These are phyloP conservation scores for Misgurnus anguillicaudatus DNA, from an alignment of 2,113 vertebrate genomes.

Conservation along the genomic window DNA sequence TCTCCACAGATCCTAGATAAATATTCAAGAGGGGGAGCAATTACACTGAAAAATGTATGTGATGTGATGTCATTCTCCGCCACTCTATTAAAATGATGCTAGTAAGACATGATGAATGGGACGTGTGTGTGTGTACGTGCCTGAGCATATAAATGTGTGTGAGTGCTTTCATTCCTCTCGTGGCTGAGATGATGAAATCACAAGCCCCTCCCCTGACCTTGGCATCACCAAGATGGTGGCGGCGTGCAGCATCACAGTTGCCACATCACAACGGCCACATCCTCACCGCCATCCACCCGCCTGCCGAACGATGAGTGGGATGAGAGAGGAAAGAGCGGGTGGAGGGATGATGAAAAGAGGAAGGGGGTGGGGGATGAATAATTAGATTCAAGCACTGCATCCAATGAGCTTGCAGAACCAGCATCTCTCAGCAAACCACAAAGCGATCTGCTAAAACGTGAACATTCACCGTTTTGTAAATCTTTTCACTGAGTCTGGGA, in stretches of 20 bases:
- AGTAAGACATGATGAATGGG: neutral
- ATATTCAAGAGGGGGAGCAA: neutral
- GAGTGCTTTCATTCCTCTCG: neutral
- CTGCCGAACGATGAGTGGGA: constrained; percentile 26
- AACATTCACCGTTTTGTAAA: constrained; percentile 9
- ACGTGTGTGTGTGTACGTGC: neutral
- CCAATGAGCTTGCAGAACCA: constrained; percentile 10
- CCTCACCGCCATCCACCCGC: constrained; percentile 18
- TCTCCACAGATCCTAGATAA: neutral
- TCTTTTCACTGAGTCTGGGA: neutral
- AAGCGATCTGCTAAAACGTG: constrained; percentile 11
- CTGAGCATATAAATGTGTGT: neutral
- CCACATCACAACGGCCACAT: constrained; percentile 51
- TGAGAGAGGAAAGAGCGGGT: constrained; percentile 31
- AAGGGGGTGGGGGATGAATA: constrained; percentile 29
- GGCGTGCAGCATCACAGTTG: constrained; percentile 17
- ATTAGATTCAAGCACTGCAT: constrained; percentile 26
- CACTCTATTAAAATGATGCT: neutral
- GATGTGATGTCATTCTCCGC: neutral
- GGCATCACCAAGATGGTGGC: constrained; percentile 38
- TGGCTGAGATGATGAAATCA: constrained; percentile 30
- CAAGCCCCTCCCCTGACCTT: constrained; percentile 33
- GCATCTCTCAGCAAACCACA: neutral
- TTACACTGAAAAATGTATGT: neutral
- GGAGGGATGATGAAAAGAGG: neutral